These are phyloP conservation scores for Luperina testacea DNA, from an alignment of 2,888 invertebrate genomes.

Conservation along the genomic window DNA sequence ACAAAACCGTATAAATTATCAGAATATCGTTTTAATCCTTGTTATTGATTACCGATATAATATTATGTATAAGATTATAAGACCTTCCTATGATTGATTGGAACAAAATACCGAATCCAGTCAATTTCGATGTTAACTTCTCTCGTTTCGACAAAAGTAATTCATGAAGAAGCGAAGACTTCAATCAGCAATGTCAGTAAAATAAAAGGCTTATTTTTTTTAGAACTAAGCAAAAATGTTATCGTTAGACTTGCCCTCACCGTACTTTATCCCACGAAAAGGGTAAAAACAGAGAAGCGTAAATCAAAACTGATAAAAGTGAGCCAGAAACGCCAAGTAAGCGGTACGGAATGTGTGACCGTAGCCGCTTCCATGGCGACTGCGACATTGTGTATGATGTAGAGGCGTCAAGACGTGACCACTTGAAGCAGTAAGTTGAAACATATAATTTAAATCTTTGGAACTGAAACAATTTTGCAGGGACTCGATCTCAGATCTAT, in stretches of 20 bases:
- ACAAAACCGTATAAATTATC: neutral
- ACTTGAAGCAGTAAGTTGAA: no score
- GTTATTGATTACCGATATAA: constrained; percentile 1
- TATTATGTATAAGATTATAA: constrained; percentile 1
- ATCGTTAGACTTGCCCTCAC: no score
- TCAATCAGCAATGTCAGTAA: neutral
- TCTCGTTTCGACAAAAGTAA: neutral
- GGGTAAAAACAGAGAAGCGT: no score
- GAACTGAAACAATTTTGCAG: neutral
- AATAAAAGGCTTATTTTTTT: neutral
- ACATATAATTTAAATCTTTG: no score
- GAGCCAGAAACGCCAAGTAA: no score
- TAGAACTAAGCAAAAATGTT: no score
- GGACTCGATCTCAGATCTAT: neutral
- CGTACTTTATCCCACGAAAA: no score
- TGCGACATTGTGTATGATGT: no score
- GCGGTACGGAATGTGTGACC: no score
- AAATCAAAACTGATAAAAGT: no score
- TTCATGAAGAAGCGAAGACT: neutral
- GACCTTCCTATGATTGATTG: neutral
- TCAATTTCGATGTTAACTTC: neutral
- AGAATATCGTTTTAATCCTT: neutral
- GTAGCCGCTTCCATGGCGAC: no score
- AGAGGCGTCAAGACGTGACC: no score
- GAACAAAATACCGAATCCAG: neutral